Base-by-base conservation (phyloP, 2,113 vertebrate species). In the Cettia cetti region DNA sequence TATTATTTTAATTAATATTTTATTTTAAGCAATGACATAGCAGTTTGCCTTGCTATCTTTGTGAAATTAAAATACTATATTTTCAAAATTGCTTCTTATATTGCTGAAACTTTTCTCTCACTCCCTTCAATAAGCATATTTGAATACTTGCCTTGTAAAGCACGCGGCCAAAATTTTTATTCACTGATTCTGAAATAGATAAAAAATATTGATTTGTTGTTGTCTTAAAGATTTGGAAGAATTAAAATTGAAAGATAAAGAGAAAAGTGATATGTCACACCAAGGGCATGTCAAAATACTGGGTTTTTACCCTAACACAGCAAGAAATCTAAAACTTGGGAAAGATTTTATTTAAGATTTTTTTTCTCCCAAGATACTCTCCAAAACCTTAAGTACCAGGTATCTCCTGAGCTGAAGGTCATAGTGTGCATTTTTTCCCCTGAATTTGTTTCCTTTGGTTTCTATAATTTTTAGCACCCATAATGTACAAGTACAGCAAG, bases 1-100 rank as follows among this genome's bases (percentile, higher is more conserved):
- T 85, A 92, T 80, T 92, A 78, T 95, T 94, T 91, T 92, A 53
- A 86, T 72, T 88, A 71, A 20, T 33, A 42, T 93, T 96, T 97
- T 90, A 69, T 86, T 97, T 90, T 92, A 80, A 94, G 84, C 18
- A 93, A 42, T 90, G 61, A 39, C 14, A 45, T 70, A 94, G 86
- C 65, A 66, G 47, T 92, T 96, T 94, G 61, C 61, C 22, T 87
- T 75, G 10, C 33, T 93, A 37, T 94, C 33, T 75, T 96, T 66
- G 39, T 84, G 75, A 93, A 92, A 93, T 91, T 50, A 92, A 66
- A 96, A 90, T 66, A 82, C 49, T 83, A 35, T 77, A n/a, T 92
- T 96, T 96, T 87, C 47, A 84, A 93, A 83, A 44, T 24, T 64
- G 8, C 14, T 80, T 70, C 7, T 31, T 89, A 6, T 64, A 47